These are phyloP conservation scores for Zosterops lateralis DNA, from an alignment of 2,113 vertebrate species.

Conservation along the genomic window DNA sequence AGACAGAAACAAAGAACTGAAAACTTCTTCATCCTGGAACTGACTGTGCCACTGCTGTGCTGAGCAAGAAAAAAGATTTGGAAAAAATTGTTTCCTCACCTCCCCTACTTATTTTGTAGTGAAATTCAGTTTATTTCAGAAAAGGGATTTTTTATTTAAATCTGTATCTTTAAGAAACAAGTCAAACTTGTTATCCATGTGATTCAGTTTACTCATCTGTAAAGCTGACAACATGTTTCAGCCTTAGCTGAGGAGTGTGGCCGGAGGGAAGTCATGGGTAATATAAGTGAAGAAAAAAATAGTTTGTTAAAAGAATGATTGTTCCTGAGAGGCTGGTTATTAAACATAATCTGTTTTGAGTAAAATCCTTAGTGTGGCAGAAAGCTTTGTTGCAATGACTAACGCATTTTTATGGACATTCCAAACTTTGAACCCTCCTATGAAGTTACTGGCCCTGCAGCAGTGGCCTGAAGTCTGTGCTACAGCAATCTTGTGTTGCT, in stretches of 20 bases:
- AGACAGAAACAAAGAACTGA: background rate
- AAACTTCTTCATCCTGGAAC: background rate
- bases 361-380: background rate
- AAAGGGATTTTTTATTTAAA: background rate
- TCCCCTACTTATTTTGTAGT: background rate
- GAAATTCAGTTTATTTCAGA: background rate
- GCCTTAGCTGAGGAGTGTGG: background rate
- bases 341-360: background rate
- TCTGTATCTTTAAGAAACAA: background rate
- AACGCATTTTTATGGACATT: slow-evolving; percentile 28
- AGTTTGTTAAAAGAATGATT: background rate
- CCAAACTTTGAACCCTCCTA: slow-evolving; percentile 44
- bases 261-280: background rate
- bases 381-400: slow-evolving; percentile 21
- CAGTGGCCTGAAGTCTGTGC: background rate
- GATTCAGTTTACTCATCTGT: background rate
- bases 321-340: background rate
- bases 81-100: background rate
- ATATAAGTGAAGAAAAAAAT: background rate
- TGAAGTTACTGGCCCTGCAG: slow-evolving; percentile 14
- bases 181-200: background rate
- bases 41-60: background rate
- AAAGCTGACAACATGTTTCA: background rate
- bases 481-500: background rate
- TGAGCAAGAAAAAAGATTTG: background rate